phyloP scores from a whole-genome alignment of 2,888 invertebrate genomes.

The Ceratothoa steindachneri region DNA sequence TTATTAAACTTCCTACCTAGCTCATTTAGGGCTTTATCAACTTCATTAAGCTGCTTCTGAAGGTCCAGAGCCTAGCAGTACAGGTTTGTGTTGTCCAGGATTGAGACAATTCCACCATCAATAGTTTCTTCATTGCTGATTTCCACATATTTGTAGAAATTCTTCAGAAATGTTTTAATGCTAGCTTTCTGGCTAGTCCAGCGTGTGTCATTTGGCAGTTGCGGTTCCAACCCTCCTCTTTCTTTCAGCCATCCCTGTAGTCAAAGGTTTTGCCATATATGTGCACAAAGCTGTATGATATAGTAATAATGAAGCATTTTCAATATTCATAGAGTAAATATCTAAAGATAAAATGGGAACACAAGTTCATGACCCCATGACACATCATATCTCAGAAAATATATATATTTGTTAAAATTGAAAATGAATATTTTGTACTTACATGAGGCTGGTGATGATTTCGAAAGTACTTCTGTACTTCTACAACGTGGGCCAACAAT shows the following conservation, averaged over 20 bases:
- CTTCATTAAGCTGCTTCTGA: background rate
- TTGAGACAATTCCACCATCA: background rate
- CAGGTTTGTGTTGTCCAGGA: background rate
- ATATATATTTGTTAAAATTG: too few species aligned
- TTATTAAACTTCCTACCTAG: too few species aligned
- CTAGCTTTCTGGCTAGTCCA: background rate
- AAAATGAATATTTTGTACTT: too few species aligned
- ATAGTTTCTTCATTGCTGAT: background rate
- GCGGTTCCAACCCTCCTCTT: slow-evolving; percentile 17
- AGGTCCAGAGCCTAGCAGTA: background rate
- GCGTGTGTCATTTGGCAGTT: slow-evolving; percentile 16
- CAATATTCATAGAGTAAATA: too few species aligned
- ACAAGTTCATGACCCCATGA: too few species aligned
- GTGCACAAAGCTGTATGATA: background rate
- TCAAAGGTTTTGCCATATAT: background rate
- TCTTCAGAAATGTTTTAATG: background rate
- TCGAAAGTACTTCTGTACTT: background rate
- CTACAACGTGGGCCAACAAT: background rate
- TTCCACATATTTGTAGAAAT: slow-evolving; percentile 19
- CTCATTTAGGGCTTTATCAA: background rate
- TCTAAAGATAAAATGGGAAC: too few species aligned
- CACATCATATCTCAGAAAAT: too few species aligned
- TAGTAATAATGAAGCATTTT: background rate
- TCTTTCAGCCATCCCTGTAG: slow-evolving; percentile 16
- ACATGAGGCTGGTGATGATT: slow-evolving; percentile 15